Conservation (phyloP, 2,113 vertebrate species). For the Calyptommatus sinebrachiatus region DNA sequence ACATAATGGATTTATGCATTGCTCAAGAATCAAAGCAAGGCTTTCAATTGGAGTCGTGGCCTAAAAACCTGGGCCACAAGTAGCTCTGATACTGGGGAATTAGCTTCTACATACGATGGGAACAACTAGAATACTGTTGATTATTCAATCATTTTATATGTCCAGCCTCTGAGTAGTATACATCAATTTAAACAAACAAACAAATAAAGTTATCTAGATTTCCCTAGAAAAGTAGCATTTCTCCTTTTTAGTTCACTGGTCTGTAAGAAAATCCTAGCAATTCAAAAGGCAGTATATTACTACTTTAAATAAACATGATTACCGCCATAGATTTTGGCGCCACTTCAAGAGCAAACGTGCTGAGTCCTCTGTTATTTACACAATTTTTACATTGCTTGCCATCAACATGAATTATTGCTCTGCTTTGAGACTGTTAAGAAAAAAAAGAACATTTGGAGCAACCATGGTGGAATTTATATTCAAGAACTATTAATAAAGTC, state of each 20-base stretch:
- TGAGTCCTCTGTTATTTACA: constrained; percentile 82
- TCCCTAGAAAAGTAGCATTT: neutral
- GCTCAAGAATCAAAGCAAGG: no score
- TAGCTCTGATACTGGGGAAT: no score
- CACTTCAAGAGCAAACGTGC: constrained; percentile 89
- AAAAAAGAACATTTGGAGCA: constrained; percentile 21
- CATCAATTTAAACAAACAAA: no score
- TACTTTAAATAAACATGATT: constrained; percentile 26
- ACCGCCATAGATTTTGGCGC: constrained; percentile 85
- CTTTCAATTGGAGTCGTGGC: no score
- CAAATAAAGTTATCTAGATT: neutral
- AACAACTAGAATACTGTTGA: no score
- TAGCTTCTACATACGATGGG: no score
- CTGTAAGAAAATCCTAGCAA: neutral
- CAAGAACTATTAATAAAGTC: neutral
- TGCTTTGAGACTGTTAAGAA: constrained; percentile 80
- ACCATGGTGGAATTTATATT: neutral
- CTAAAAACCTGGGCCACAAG: no score
- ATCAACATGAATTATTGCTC: constrained; percentile 86
- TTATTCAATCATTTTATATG: no score
- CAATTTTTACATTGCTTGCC: constrained; percentile 89
- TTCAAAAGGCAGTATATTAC: neutral
- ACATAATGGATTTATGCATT: no score
- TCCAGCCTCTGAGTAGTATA: no score
- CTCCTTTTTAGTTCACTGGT: neutral